Evolutionary conservation across 2,888 invertebrate genomes (phyloP).

Genomic region (Thumatha senex): DNA sequence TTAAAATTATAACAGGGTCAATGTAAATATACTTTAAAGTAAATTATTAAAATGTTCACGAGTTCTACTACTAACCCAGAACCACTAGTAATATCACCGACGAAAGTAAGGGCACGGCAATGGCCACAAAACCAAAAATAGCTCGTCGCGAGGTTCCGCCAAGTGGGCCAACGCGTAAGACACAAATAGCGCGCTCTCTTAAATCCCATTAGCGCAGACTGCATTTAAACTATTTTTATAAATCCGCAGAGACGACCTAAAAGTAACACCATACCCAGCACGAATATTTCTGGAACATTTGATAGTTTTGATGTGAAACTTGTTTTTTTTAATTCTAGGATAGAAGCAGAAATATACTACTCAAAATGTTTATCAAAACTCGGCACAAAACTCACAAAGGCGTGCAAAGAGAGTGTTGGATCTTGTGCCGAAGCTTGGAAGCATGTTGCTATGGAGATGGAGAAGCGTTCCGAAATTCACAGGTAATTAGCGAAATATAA

Average conservation of each 20-base stretch:
- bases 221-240: slow-evolving; percentile 45
- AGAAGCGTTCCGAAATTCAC: slow-evolving; percentile 95
- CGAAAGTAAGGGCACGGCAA: slow-evolving; percentile 59
- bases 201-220: slow-evolving; percentile 48
- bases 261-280: slow-evolving; percentile 43
- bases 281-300: slow-evolving; percentile 39
- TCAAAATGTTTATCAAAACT: slow-evolving; percentile 95
- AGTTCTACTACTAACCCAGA: no score
- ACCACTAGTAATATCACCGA: slow-evolving; percentile 16
- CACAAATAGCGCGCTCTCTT: slow-evolving; percentile 55
- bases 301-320: slow-evolving; percentile 7
- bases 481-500: slow-evolving; percentile 67
- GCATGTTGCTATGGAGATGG: slow-evolving; percentile 95
- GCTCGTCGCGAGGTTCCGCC: slow-evolving; percentile 59
- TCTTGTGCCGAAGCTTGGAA: slow-evolving; percentile 96
- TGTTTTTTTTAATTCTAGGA: slow-evolving; percentile 82
- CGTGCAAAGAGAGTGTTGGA: slow-evolving; percentile 90
- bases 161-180: slow-evolving; percentile 63
- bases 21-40: no score
- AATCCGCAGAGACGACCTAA: slow-evolving; percentile 39
- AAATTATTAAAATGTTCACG: no score
- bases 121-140: slow-evolving; percentile 69
- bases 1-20: no score
- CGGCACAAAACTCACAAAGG: slow-evolving; percentile 92
- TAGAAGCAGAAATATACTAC: slow-evolving; percentile 95